A percentile compares a stretch with the other conserved stretches of the same genome.
Conservation (phyloP, 2,888 invertebrate genomes). For the Geophilus truncorum region DNA sequence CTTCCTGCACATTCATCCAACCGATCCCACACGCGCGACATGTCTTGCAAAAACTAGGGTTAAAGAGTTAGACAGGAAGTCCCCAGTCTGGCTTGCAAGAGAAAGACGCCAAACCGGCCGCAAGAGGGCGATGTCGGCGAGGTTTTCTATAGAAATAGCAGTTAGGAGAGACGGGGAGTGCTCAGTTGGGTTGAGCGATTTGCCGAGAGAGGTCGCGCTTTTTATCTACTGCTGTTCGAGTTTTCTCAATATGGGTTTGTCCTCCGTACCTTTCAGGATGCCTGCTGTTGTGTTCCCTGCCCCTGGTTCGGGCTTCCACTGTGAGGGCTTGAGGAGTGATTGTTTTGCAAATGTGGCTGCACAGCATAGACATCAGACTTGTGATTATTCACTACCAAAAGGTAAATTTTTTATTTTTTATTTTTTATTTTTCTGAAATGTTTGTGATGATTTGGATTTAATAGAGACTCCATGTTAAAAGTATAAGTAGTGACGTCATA, state of each 20-base stretch:
- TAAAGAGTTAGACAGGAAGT: too few relatives aligned
- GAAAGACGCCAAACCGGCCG: too few relatives aligned
- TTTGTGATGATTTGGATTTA: too few relatives aligned
- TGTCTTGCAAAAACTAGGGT: too few relatives aligned
- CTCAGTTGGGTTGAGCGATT: not conserved
- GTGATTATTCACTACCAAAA: not conserved
- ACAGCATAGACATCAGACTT: not conserved
- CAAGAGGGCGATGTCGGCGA: too few relatives aligned
- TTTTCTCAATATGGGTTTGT: conserved; percentile 12
- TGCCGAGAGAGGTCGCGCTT: not conserved
- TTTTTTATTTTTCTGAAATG: not conserved
- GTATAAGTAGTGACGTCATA: too few relatives aligned
- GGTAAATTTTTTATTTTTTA: not conserved
- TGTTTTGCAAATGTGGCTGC: not conserved
- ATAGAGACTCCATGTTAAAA: too few relatives aligned
- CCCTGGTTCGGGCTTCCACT: not conserved
- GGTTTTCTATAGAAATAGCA: not conserved
- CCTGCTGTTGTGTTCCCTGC: not conserved
- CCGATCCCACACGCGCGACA: too few relatives aligned
- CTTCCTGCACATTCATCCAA: too few relatives aligned
- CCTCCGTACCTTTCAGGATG: conserved; percentile 20
- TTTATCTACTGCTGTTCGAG: not conserved
- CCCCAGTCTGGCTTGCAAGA: too few relatives aligned
- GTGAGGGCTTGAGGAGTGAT: not conserved
- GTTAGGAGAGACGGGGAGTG: not conserved